Conservation (phyloP, 2,888 invertebrate genomes). For the Crioceris asparagi region DNA sequence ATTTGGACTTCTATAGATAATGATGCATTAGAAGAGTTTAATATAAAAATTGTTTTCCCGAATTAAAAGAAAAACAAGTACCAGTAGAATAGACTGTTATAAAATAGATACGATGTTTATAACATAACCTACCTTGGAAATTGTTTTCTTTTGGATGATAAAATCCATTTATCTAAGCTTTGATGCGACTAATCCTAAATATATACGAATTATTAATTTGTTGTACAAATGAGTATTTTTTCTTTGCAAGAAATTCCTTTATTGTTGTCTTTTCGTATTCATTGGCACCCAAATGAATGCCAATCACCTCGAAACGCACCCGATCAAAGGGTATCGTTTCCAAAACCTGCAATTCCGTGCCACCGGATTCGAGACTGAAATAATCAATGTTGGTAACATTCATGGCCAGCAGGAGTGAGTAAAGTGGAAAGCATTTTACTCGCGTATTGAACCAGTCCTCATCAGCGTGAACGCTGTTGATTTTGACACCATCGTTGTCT, state of each 20-base stretch:
- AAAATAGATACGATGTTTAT: too few species aligned
- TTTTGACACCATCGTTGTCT: constrained; percentile 37
- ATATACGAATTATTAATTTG: constrained; percentile 33
- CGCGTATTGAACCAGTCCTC: constrained; percentile 55
- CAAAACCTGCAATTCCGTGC: constrained; percentile 45
- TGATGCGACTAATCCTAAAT: constrained; percentile 27
- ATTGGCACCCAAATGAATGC: constrained; percentile 32
- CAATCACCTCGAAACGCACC: constrained; percentile 38
- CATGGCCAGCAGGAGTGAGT: constrained; percentile 68
- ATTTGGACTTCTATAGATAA: too few species aligned
- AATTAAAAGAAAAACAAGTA: too few species aligned
- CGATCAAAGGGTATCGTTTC: constrained; percentile 47
- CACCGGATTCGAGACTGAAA: constrained; percentile 53
- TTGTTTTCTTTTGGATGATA: too few species aligned
- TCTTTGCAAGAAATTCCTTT: constrained; percentile 33
- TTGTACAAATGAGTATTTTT: constrained; percentile 34
- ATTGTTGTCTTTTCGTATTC: constrained; percentile 33
- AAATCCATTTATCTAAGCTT: constrained; percentile 19
- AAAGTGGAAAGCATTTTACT: constrained; percentile 77
- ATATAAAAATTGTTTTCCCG: too few species aligned
- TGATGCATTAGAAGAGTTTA: too few species aligned
- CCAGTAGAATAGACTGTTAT: too few species aligned
- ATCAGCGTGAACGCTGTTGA: constrained; percentile 42
- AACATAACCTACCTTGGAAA: too few species aligned
- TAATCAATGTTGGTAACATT: constrained; percentile 59